Percentiles rank a stretch among this genome's conserved stretches.
Evolutionary conservation across 2,113 vertebrate genomes (phyloP).

Genomic region (Quiscalus mexicanus): DNA sequence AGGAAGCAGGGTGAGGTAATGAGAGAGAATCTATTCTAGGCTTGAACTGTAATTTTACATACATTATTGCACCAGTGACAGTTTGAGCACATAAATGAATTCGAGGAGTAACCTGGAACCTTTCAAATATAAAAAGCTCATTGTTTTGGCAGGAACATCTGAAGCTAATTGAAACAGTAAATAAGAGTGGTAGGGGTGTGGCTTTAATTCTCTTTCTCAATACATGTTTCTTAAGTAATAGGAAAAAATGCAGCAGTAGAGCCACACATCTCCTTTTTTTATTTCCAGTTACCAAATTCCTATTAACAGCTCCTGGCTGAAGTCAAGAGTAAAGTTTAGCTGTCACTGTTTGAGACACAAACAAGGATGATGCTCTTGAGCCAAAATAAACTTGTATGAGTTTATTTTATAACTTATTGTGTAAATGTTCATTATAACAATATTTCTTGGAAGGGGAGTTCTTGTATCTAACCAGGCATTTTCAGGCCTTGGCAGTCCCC

Average conservation of each 20-base stretch:
- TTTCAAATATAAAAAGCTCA: not conserved
- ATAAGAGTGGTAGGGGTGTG: not conserved
- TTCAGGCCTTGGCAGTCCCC: not conserved
- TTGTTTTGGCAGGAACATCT: not conserved
- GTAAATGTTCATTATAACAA: not conserved
- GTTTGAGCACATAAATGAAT: not conserved
- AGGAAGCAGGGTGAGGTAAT: not conserved
- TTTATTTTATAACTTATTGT: not conserved
- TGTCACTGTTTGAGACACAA: not conserved
- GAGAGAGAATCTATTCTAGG: not conserved
- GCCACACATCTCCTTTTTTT: not conserved
- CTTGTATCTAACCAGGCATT: not conserved
- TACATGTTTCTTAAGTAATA: constrained; percentile 11
- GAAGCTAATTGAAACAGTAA: constrained; percentile 25
- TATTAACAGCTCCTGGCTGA: not conserved
- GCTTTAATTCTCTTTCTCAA: constrained; percentile 1
- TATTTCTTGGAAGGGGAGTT: not conserved
- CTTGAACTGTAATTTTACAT: not conserved
- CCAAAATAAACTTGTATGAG: not conserved
- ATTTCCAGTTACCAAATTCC: not conserved
- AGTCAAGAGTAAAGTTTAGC: not conserved
- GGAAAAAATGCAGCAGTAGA: not conserved
- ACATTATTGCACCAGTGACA: not conserved
- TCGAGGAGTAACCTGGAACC: not conserved
- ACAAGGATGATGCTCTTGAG: not conserved